Base-by-base conservation (phyloP, 2,113 vertebrate species). In the cat (Felis catus) region DNA sequence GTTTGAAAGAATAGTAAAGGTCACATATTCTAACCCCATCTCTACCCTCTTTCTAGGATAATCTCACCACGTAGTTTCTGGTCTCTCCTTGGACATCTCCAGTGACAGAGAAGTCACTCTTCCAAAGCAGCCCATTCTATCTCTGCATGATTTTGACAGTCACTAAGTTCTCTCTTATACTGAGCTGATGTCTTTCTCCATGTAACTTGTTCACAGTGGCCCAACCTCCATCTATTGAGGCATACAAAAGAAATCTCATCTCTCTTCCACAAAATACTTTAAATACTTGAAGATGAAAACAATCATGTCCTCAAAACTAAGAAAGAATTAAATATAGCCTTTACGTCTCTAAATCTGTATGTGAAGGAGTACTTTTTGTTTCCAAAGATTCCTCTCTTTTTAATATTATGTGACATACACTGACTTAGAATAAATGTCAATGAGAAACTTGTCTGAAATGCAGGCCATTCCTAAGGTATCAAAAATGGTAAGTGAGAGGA, bases 181-280 rank as follows among this genome's bases (percentile, higher is more conserved):
- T 65, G 25, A 93, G 23, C 48, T 31, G n/a, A 84, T 66, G 45
- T n/a, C 29, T 88, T 97, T 78, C 53, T 85, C 4, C 7, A 74
- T 82, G 2, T 73, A 55, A 89, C n/a, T 53, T 93, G 80, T 65
- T 66, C 19, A 71, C 92, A 83, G 55, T 18, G 18, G 65, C 31
- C 14, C 76, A 89, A 76, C 15, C 55, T 68, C 53, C 81, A n/a
- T 61, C 7, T 80, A 55, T 74, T 74, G 31, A 85, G 31, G 19
- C 15, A 71, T 31, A 81, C 39, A 82, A 71, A 89, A 63, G 45
- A 70, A 86, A 19, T 36, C 63, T 70, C 45, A 85, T 94, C 5
- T 16, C 4, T 92, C 92, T 94, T 90, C 41, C 58, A 93, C 65
- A 73, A 82, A 93, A 91, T 4, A 91, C 41, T 91, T 92, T 70